Conservation (phyloP, 1,140 invertebrate genomes). For the Drosophila parvula region DNA sequence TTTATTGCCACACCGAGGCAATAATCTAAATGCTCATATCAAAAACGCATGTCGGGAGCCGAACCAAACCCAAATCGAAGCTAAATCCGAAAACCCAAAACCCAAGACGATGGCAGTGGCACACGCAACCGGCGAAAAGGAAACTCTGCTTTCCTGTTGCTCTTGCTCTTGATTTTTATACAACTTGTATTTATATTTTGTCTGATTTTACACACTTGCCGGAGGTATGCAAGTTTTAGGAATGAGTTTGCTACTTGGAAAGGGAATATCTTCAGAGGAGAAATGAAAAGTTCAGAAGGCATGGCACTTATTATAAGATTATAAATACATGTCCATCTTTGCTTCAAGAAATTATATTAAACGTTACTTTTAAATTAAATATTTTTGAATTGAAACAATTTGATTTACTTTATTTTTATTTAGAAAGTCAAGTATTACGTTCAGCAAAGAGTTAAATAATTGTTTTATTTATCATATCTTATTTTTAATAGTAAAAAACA, state of each 20-base stretch:
- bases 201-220: not conserved
- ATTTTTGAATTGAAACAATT: no score
- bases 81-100: constrained; percentile 9
- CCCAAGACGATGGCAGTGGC: constrained; percentile 49
- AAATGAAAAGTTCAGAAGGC: not conserved
- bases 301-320: no score
- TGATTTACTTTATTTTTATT: no score
- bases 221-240: not conserved
- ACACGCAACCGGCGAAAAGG: constrained; percentile 54
- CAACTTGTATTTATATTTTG: not conserved
- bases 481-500: no score
- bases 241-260: not conserved
- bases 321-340: no score
- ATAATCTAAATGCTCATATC: constrained; percentile 74
- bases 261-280: not conserved
- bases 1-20: constrained; percentile 54
- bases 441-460: no score
- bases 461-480: no score
- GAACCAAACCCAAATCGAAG: constrained; percentile 20
- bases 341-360: no score
- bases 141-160: constrained; percentile 30
- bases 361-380: no score
- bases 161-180: constrained; percentile 40
- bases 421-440: no score
- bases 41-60: constrained; percentile 63